Evolutionary conservation across 2,113 vertebrate genomes (phyloP).

Genomic region (Corydoras maculifer): DNA sequence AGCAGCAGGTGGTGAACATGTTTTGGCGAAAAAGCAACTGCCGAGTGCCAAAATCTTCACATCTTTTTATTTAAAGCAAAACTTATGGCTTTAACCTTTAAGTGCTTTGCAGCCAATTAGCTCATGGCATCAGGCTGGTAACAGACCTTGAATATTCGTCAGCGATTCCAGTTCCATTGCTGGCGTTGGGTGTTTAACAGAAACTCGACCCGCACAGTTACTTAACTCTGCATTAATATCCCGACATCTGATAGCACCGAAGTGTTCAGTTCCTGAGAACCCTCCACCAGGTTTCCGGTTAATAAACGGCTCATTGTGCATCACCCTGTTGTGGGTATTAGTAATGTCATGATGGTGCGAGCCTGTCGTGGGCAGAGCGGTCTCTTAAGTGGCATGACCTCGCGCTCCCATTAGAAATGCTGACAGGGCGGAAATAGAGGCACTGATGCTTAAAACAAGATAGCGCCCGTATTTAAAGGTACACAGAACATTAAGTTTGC

Average conservation of each 20-base stretch:
- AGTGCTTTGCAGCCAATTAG: too few species aligned
- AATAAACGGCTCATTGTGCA: not conserved
- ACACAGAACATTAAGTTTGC: conserved; percentile 32
- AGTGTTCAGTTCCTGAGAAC: not conserved
- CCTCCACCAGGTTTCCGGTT: not conserved
- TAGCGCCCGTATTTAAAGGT: conserved; percentile 25
- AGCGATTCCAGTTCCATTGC: not conserved
- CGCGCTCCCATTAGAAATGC: conserved; percentile 28
- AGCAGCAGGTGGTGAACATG: too few species aligned
- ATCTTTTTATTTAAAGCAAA: too few species aligned
- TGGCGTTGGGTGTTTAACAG: not conserved
- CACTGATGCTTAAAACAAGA: conserved; percentile 34
- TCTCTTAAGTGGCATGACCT: conserved; percentile 21
- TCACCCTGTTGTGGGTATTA: conserved; percentile 17
- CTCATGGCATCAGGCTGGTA: too few species aligned
- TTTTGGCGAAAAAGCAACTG: too few species aligned
- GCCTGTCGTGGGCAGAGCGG: conserved; percentile 2
- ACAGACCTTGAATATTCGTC: too few species aligned
- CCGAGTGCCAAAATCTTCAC: too few species aligned
- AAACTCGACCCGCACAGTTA: not conserved
- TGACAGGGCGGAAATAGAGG: conserved; percentile 33
- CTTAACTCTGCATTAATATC: not conserved
- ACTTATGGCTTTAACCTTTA: too few species aligned
- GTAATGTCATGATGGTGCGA: conserved; percentile 19
- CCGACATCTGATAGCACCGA: not conserved